Percentiles rank a stretch among this genome's conserved stretches.
phyloP scores from a whole-genome alignment of 2,113 vertebrate species.

The Notechis scutatus region DNA sequence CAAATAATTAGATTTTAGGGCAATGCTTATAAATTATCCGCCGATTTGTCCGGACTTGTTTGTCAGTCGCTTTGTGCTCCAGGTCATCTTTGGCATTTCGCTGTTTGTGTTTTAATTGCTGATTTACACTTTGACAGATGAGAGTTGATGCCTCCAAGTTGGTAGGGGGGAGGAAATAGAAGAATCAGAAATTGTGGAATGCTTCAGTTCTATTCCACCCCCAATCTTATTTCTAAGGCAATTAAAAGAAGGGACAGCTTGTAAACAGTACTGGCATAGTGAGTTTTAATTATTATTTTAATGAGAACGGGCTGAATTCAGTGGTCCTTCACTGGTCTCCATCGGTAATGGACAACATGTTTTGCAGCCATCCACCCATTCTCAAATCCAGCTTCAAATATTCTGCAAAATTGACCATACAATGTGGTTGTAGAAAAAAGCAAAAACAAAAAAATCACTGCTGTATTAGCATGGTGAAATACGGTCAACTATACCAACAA shows the following conservation, averaged over 20 bases:
- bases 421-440: slow-evolving; percentile 11
- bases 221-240: slow-evolving; percentile 61
- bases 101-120: slow-evolving; percentile 92
- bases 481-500: not conserved
- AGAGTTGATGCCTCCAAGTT: slow-evolving; percentile 82
- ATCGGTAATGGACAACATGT: slow-evolving; percentile 43
- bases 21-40: slow-evolving; percentile 91
- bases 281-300: slow-evolving; percentile 66
- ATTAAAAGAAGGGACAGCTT: slow-evolving; percentile 65
- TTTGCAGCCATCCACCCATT: slow-evolving; percentile 34
- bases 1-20: slow-evolving; percentile 96
- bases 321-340: slow-evolving; percentile 41
- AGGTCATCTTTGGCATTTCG: slow-evolving; percentile 91
- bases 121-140: slow-evolving; percentile 91
- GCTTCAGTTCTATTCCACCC: slow-evolving; percentile 56
- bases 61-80: slow-evolving; percentile 90
- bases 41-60: slow-evolving; percentile 93
- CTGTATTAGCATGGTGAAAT: not conserved
- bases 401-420: slow-evolving; percentile 52
- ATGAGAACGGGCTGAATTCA: slow-evolving; percentile 58
- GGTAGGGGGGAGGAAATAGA: slow-evolving; percentile 53
- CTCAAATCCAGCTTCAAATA: slow-evolving; percentile 27
- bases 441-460: slow-evolving; percentile 32
- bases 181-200: slow-evolving; percentile 63
- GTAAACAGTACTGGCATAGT: slow-evolving; percentile 56